Evolutionary conservation across 1,140 invertebrate genomes (phyloP).

Genomic region (Penaeus chinensis): DNA sequence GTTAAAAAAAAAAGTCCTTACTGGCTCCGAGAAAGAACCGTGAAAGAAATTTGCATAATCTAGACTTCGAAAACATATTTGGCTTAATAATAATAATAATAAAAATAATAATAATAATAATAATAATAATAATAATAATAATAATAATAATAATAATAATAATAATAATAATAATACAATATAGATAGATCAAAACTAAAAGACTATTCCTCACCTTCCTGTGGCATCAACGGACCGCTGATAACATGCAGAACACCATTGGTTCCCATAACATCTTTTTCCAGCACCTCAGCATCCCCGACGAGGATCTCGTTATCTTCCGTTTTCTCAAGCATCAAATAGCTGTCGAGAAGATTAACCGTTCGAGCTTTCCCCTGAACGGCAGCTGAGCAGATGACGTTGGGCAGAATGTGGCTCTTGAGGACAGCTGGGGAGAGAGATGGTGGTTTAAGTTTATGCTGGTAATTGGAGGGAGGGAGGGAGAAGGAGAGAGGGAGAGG

Average conservation of each 20-base stretch:
- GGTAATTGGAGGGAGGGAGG: background rate
- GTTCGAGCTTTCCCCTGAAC: constrained; percentile 73
- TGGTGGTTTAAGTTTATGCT: no score
- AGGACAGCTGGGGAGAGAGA: constrained; percentile 67
- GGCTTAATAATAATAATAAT: no score
- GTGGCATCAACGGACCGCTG: constrained; percentile 71
- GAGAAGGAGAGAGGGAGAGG: constrained; percentile 67
- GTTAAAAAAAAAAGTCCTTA: no score
- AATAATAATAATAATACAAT: constrained; percentile 39
- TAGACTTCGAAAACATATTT: no score
- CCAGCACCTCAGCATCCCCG: constrained; percentile 68
- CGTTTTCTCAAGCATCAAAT: constrained; percentile 71
- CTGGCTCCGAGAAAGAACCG: no score
- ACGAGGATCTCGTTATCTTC: constrained; percentile 71
- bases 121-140: constrained; percentile 27
- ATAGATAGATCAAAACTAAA: constrained; percentile 43
- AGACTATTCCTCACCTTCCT: constrained; percentile 68
- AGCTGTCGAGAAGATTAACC: constrained; percentile 72
- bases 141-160: no score
- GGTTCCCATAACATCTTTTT: constrained; percentile 71
- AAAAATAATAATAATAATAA: constrained; percentile 29
- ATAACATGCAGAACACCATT: constrained; percentile 74
- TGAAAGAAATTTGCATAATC: no score
- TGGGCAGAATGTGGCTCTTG: constrained; percentile 75
- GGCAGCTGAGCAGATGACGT: constrained; percentile 76